Base-by-base conservation (phyloP, 2,888 invertebrate genomes). In the Scrobipalpa atriplicella region DNA sequence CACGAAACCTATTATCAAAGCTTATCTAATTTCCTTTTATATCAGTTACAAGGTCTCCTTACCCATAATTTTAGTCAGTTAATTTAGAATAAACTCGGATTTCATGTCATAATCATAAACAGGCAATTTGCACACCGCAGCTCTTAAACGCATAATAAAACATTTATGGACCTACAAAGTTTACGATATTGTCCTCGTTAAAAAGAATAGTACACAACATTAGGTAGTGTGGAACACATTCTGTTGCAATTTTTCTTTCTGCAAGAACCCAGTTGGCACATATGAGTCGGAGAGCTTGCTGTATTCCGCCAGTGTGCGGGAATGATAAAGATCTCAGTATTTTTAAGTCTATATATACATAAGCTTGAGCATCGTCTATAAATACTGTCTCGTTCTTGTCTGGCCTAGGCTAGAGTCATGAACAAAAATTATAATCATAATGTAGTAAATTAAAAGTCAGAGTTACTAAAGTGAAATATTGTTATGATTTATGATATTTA, bases 111-210 rank as follows among this genome's bases (percentile, higher is more conserved):
- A 56, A 13, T 58, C 13, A 58, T 58, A 58, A 58, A 13, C 58
- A 58, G 29, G n/a, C 38, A 58, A 2, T 58, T 36, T 11, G 21
- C 58, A 6, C 58, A 36, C 56, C 58, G 36, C 58, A 38, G 0
- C 29, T 58, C 38, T 38, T 58, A 58, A 58, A 58, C 38, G 58
- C 58, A 58, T 58, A 58, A 36, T 58, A 36, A 58, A 58, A 58
- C 58, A 58, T 58, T 58, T 58, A 58, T 58, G n/a, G 7, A 29
- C 9, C 58, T 16, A 13, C 58, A 38, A 38, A 16, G 16, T 58
- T 58, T 58, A 58, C 38, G 58, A 58, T 38, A 58, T 58, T 58
- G 58, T 58, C 58, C 38, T 16, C 58, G 58, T 58, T 38, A 58
- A 58, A 58, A 54, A 52, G 18, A 54, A 8, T 19, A 54, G 2